Percentiles rank a stretch among this genome's conserved stretches.
Evolutionary conservation across 2,888 invertebrate species (phyloP).

Genomic region (Lithophane socia): DNA sequence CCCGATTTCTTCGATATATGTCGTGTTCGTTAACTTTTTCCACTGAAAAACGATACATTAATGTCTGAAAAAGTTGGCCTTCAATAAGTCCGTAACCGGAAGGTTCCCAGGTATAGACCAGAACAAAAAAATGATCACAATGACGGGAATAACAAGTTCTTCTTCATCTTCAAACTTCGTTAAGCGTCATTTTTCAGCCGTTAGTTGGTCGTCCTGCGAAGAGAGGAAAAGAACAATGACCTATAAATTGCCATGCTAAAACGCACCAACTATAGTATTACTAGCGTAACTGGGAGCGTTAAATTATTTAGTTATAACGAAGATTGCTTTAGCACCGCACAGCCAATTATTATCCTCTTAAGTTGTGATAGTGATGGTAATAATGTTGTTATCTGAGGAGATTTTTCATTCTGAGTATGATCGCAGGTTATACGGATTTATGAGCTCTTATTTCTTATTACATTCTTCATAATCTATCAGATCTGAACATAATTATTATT

Average conservation of each 20-base stretch:
- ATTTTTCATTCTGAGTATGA: slow-evolving; percentile 6
- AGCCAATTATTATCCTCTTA: slow-evolving; percentile 34
- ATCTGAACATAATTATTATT: neutral
- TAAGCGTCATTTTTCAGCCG: no score
- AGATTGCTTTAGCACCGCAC: slow-evolving; percentile 39
- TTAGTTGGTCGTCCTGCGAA: neutral
- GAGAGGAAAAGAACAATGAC: neutral
- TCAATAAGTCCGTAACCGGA: no score
- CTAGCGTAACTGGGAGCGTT: slow-evolving; percentile 36
- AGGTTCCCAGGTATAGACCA: no score
- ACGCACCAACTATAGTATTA: slow-evolving; percentile 1
- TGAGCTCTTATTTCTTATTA: neutral
- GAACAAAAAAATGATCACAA: no score
- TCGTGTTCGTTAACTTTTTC: neutral
- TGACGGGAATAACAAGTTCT: no score
- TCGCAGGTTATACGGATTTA: neutral
- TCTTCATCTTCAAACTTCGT: no score
- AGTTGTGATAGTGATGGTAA: slow-evolving; percentile 21
- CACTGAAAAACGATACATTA: neutral
- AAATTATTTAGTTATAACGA: slow-evolving; percentile 50
- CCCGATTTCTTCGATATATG: neutral
- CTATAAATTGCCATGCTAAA: neutral
- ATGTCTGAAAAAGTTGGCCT: no score
- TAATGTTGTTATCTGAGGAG: slow-evolving; percentile 9
- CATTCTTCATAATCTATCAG: neutral